Evolutionary conservation across 2,888 invertebrate genomes (phyloP), one percentile per base, ranked within the genome.

Genomic region (Tipula lateralis): DNA sequence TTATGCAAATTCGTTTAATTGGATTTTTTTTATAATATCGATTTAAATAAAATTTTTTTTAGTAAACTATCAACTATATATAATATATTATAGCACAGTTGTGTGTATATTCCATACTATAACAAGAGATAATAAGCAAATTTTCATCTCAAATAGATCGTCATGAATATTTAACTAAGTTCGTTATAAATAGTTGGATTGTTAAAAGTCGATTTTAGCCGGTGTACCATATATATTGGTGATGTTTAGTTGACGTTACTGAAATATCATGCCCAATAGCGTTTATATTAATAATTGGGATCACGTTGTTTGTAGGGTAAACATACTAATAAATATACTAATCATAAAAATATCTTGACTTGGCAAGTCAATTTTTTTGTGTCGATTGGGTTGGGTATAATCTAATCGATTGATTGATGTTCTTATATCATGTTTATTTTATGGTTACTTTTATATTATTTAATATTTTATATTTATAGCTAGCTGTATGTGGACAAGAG

Each of bases 351-450:
- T 39, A 19, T 44, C 5, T 9, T 44, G 44, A 24, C 24, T 24
- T 16, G 16, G 44, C 44, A 44, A 44, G 44, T n/a, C 44, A 44
- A 44, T 6, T 1, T 44, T 44, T 44, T 44, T 5, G n/a, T 16
- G n/a, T 66, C 7, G 9, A 7, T 24, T 66, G 66, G 66, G 66
- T 66, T 66, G 1, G 12, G 19, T 24, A 9, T 24, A 66, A 66
- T 66, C 66, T 66, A 66, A 66, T 66, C 66, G 12, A 19, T 66
- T 66, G 66, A 66, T 66, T 66, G 66, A 66, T 66, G 66, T 66
- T 24, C 66, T 66, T 9, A 66, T 24, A 24, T 66, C 24, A 66
- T 24, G 19, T 66, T 24, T 9, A n/a, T 24, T 24, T 66, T 66
- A 66, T 66, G 24, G 2, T 36, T 32, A 32, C 6, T 32, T 4